Percentiles rank a stretch among this genome's conserved stretches.
Evolutionary conservation across 2,888 invertebrate genomes (phyloP).

Genomic region (Apodemia duryi): DNA sequence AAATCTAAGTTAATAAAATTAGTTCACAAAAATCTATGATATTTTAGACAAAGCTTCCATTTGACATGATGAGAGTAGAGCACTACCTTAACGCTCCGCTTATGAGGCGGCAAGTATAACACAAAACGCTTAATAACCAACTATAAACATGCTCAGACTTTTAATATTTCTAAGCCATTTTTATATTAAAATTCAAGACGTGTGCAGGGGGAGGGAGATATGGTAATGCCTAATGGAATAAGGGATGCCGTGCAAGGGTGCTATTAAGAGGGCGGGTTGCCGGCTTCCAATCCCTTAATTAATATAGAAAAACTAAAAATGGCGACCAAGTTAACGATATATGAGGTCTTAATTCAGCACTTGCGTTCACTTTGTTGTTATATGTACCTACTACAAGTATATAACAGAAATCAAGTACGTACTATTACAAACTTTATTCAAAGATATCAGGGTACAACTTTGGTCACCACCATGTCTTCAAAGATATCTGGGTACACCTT

Average conservation of each 20-base stretch:
- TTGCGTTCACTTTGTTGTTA: neutral
- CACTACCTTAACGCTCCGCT: too few species aligned
- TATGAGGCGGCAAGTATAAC: too few species aligned
- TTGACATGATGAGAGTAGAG: too few species aligned
- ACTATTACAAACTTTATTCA: too few species aligned
- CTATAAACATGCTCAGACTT: neutral
- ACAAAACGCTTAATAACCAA: neutral
- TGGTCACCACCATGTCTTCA: too few species aligned
- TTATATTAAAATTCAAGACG: slow-evolving; percentile 2
- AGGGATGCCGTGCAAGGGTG: neutral
- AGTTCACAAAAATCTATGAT: too few species aligned
- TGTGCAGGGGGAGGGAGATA: neutral
- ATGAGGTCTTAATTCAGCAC: neutral
- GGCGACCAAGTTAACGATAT: neutral
- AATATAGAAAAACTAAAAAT: slow-evolving; percentile 9
- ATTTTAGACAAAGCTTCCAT: too few species aligned
- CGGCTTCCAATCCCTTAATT: neutral
- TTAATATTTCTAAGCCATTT: neutral
- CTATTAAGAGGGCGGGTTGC: neutral
- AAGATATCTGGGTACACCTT: too few species aligned
- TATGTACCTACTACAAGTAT: neutral
- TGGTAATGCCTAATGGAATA: neutral
- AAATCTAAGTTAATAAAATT: too few species aligned
- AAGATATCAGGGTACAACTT: too few species aligned
- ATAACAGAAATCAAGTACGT: neutral